Evolutionary conservation across 1,140 invertebrate species (phyloP), one percentile per base, ranked within the genome.

Genomic region (Panagrolaimus sp.): DNA sequence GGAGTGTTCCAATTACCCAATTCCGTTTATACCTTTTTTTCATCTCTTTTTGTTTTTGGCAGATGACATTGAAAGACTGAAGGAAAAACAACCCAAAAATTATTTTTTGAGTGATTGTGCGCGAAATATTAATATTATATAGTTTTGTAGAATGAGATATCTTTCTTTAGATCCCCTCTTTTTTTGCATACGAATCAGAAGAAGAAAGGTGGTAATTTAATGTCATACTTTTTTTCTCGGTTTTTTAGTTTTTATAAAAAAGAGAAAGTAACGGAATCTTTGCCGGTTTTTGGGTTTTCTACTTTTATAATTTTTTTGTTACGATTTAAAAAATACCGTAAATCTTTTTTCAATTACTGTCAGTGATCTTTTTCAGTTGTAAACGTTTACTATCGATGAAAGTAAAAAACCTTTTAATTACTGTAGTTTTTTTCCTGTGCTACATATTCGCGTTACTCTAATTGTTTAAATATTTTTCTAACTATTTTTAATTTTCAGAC

Each of bases 1-100:
- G 51, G 51, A 20, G 47, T 48, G 51, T 27, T 57, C 51, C 51
- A 57, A 57, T 57, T 57, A 57, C 51, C 51, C 51, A 57, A 20
- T 57, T 57, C 51, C 51, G 20, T 48, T 27, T 25, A n/a, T n/a
- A n/a, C n/a, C 13, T 8, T 8, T 27, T 11, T 16, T 57, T 27
- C 51, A 5, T 57, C 8, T 53, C 16, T 38, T 38, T 38, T 38
- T 38, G 31, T 38, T 38, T 38, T 38, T 38, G 51, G 27, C 20
- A 57, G 20, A 16, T 57, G 51, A 57, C 51, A 57, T 57, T 57
- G 51, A 38, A 38, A 38, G 31, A 38, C 31, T 4, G 7, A 38
- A 38, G 7, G 31, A 38, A 38, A 38, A 38, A 38, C 31, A 38
- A 38, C 31, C 31, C 51, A 57, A 57, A 20, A 57, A 48, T 48